phyloP scores from a whole-genome alignment of 2,113 vertebrate genomes.

The Prionailurus viverrinus region DNA sequence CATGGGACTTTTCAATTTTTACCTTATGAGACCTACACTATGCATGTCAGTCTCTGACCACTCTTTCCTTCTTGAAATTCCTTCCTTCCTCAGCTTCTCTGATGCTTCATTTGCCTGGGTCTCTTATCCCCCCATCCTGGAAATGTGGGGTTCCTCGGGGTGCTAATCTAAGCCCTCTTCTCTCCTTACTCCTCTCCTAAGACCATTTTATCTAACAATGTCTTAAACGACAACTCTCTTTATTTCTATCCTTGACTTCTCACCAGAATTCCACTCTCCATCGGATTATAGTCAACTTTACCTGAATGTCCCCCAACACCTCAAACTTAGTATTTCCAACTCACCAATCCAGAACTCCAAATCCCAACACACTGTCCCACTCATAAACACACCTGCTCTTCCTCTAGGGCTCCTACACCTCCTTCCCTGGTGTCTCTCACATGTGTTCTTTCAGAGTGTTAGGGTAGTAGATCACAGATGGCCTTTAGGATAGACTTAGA shows the following conservation, averaged over 20 bases:
- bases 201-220: background rate
- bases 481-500: background rate
- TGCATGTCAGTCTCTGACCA: background rate
- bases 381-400: background rate
- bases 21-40: background rate
- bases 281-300: conserved; percentile 11
- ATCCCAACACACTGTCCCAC: background rate
- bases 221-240: conserved; percentile 12
- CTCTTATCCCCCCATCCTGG: background rate
- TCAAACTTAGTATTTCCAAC: background rate
- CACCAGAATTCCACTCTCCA: background rate
- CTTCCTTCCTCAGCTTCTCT: conserved; percentile 31
- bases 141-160: background rate
- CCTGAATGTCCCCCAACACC: background rate
- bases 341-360: background rate
- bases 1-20: background rate
- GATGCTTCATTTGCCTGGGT: background rate
- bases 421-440: background rate
- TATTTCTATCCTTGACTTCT: background rate
- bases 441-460: conserved; percentile 15
- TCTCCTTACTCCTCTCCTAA: background rate
- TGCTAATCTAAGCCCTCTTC: background rate
- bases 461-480: background rate
- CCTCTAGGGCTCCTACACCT: background rate
- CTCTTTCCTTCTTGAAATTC: background rate